Percentiles rank a stretch among this genome's conserved stretches.
phyloP scores from a whole-genome alignment of 2,888 invertebrate species.

The Gymnocheta viridis region DNA sequence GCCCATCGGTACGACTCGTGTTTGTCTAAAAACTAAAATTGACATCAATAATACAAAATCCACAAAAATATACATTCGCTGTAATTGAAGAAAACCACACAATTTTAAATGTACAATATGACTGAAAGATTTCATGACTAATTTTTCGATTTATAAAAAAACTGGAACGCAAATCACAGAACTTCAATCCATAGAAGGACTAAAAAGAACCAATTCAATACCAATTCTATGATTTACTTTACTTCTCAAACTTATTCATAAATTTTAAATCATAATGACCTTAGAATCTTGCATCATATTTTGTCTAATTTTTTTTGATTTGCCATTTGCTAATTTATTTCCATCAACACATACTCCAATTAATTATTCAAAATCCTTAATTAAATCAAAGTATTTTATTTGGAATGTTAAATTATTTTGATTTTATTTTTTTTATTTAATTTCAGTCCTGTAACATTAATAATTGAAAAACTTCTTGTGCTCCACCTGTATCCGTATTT shows the following conservation, averaged over 20 bases:
- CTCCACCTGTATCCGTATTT: conserved; percentile 57
- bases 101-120: too few relatives aligned
- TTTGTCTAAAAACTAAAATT: too few relatives aligned
- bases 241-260: background rate
- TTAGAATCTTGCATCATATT: background rate
- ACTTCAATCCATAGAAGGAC: too few relatives aligned
- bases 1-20: too few relatives aligned
- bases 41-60: too few relatives aligned
- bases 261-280: background rate
- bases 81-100: too few relatives aligned
- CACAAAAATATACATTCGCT: too few relatives aligned
- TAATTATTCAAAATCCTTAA: background rate
- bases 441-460: conserved; percentile 64
- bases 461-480: conserved; percentile 43
- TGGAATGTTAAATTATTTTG: conserved; percentile 27
- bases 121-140: too few relatives aligned
- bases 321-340: background rate
- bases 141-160: too few relatives aligned
- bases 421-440: conserved; percentile 48
- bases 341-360: background rate
- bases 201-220: background rate
- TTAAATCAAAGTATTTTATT: conserved; percentile 20
- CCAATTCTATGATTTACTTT: too few relatives aligned
- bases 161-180: too few relatives aligned
- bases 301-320: background rate